Conservation (phyloP, 1,140 invertebrate genomes). For the Babylonia areolata region DNA sequence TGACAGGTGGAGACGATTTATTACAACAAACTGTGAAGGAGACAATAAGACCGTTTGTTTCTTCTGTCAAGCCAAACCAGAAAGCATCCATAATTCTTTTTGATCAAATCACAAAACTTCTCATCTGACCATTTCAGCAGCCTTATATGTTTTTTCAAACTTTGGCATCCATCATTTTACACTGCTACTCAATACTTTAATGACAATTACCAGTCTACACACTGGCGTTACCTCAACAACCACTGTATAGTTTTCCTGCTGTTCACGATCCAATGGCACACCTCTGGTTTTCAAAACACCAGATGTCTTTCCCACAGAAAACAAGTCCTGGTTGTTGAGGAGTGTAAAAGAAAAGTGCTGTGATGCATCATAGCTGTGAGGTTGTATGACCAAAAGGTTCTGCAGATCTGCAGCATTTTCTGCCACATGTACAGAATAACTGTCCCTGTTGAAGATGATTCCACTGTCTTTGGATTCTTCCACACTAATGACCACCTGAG, state of each 20-base stretch:
- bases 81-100: too few relatives aligned
- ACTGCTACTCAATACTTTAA: too few relatives aligned
- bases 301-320: conserved; percentile 68
- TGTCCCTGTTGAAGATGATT: conserved; percentile 87
- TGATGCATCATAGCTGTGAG: conserved; percentile 88
- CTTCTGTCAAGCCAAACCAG: too few relatives aligned
- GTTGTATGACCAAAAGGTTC: conserved; percentile 89
- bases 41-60: too few relatives aligned
- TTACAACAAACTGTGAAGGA: too few relatives aligned
- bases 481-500: conserved; percentile 79
- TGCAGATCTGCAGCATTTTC: conserved; percentile 91
- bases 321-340: conserved; percentile 76
- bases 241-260: conserved; percentile 63
- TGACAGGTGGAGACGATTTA: too few relatives aligned
- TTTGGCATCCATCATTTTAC: too few relatives aligned
- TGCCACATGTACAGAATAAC: conserved; percentile 86
- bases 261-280: conserved; percentile 78
- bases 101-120: too few relatives aligned
- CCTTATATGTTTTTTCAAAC: too few relatives aligned
- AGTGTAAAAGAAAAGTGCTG: conserved; percentile 92
- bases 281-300: conserved; percentile 70
- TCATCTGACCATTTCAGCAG: too few relatives aligned
- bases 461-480: conserved; percentile 84
- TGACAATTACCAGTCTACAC: too few relatives aligned
- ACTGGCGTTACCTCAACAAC: conserved; percentile 57